Evolutionary conservation across 2,888 invertebrate species (phyloP).

Genomic region (Meteorus cinctellus): DNA sequence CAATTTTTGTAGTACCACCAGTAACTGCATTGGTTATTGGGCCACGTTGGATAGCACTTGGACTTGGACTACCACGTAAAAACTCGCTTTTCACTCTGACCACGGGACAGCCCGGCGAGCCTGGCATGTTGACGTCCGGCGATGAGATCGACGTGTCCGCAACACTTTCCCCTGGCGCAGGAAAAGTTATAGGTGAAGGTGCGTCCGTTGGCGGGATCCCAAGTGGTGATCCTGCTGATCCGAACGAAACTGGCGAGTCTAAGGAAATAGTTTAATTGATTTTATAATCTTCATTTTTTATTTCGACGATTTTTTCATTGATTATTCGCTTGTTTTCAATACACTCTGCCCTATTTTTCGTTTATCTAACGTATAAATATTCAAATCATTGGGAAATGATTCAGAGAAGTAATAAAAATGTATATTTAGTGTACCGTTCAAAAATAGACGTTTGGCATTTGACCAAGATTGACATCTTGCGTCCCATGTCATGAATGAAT

Average conservation of each 20-base stretch:
- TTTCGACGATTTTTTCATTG: not conserved
- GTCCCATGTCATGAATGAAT: conserved; percentile 30
- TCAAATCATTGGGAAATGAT: not conserved
- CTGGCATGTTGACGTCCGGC: conserved; percentile 90
- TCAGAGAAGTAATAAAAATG: not conserved
- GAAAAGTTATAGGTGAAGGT: conserved; percentile 71
- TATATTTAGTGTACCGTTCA: conserved; percentile 19
- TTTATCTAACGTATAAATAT: not conserved
- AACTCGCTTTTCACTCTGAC: conserved; percentile 72
- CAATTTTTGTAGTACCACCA: conserved; percentile 68
- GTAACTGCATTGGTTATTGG: conserved; percentile 63
- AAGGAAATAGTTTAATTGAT: conserved; percentile 54
- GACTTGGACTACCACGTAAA: conserved; percentile 76
- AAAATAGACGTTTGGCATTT: not conserved
- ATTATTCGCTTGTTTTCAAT: not conserved
- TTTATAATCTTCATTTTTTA: conserved; percentile 26
- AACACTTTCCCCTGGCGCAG: conserved; percentile 87
- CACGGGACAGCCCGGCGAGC: conserved; percentile 80
- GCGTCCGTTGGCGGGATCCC: conserved; percentile 70
- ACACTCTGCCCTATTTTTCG: not conserved
- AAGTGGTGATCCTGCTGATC: conserved; percentile 72
- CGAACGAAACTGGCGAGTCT: conserved; percentile 73
- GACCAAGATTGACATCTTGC: conserved; percentile 12
- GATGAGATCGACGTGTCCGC: conserved; percentile 95
- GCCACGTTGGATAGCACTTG: conserved; percentile 72